phyloP scores from a whole-genome alignment of 64 coral and sea anemone genomes.

The Montipora efflorescens region DNA sequence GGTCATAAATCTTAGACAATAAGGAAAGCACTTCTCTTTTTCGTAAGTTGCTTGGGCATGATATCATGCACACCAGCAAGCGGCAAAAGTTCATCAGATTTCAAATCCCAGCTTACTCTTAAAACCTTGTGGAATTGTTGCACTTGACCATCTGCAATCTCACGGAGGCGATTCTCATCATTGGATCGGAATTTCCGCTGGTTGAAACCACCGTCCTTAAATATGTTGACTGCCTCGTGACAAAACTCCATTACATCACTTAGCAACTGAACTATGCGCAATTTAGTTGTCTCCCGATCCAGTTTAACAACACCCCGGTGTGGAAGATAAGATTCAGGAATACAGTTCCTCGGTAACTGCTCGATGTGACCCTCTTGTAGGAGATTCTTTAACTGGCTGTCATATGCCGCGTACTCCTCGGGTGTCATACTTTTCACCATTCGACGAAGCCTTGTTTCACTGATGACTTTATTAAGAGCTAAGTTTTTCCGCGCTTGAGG shows the following conservation, averaged over 20 bases:
- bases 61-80: no score
- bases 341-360: neutral
- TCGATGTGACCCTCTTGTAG: neutral
- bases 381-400: neutral
- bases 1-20: slow-evolving; percentile 2
- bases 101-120: no score
- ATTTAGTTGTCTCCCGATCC: no score
- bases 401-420: slow-evolving; percentile 4
- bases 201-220: neutral
- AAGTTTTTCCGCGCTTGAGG: neutral
- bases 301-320: no score
- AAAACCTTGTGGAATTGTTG: no score
- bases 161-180: no score
- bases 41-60: neutral
- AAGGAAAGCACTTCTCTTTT: neutral
- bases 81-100: no score
- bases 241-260: neutral
- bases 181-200: neutral
- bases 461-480: neutral
- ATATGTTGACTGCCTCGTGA: neutral
- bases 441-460: neutral
- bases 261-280: neutral
- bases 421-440: neutral
- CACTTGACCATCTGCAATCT: no score
- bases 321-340: neutral